Conservation (phyloP, 1,140 invertebrate species). For the Portunus trituberculatus region DNA sequence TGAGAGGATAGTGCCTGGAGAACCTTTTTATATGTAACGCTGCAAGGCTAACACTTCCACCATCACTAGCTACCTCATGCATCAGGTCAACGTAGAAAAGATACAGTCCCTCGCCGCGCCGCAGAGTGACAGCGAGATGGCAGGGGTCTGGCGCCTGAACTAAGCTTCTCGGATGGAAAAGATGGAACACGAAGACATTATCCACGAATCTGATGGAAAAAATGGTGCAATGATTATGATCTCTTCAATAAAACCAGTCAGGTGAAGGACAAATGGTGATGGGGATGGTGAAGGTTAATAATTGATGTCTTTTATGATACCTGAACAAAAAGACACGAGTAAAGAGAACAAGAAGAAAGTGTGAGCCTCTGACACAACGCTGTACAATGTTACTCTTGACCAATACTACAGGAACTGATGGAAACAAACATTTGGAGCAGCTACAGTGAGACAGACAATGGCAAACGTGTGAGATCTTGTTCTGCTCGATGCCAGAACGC, state of each 20-base stretch:
- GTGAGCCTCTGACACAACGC: no score
- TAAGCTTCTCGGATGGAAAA: background rate
- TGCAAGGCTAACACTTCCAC: constrained; percentile 46
- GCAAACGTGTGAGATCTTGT: no score
- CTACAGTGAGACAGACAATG: no score
- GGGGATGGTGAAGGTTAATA: no score
- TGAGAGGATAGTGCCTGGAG: constrained; percentile 46
- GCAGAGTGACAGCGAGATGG: constrained; percentile 8
- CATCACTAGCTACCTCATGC: constrained; percentile 52
- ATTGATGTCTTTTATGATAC: no score
- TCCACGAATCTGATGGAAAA: background rate
- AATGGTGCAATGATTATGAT: background rate
- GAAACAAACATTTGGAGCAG: no score
- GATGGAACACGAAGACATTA: background rate
- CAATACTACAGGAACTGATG: no score
- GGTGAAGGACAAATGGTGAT: no score
- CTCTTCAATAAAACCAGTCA: background rate
- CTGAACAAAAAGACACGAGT: no score
- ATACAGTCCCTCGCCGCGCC: background rate
- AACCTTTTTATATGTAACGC: background rate
- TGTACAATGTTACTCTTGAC: no score
- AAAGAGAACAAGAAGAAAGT: no score
- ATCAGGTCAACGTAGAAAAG: constrained; percentile 41
- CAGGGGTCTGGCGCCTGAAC: constrained; percentile 25
- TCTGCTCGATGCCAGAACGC: no score